phyloP scores from a whole-genome alignment of 2,113 vertebrate species.

The Hippocampus mohnikei region DNA sequence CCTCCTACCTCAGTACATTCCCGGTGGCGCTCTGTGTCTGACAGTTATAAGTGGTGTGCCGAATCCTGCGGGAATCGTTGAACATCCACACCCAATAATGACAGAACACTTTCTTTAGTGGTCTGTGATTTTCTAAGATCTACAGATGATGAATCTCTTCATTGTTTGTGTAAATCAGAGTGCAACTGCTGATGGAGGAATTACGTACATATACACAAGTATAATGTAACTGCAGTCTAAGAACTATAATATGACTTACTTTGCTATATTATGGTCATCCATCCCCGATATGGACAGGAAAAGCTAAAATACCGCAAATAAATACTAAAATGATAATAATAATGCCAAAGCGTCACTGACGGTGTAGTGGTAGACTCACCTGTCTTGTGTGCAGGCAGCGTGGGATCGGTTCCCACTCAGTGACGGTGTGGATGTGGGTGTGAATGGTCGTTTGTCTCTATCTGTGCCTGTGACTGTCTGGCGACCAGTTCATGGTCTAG shows the following conservation, averaged over 20 bases:
- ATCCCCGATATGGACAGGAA: background rate
- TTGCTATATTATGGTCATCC: background rate
- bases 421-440: too few relatives aligned
- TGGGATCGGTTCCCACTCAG: too few relatives aligned
- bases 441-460: too few relatives aligned
- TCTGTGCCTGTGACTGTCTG: too few relatives aligned
- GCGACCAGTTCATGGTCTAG: too few relatives aligned
- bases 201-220: background rate
- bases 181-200: background rate
- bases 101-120: constrained; percentile 12
- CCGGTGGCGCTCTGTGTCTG: constrained; percentile 33
- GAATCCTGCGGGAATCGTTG: constrained; percentile 29
- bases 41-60: constrained; percentile 50
- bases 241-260: background rate
- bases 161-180: background rate
- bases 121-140: constrained; percentile 28
- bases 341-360: too few relatives aligned
- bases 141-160: background rate
- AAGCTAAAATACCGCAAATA: background rate
- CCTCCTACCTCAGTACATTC: constrained; percentile 44
- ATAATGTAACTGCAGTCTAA: background rate
- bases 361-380: too few relatives aligned
- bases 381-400: too few relatives aligned
- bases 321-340: too few relatives aligned
- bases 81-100: constrained; percentile 27